phyloP scores from a whole-genome alignment of 1,140 invertebrate genomes.

The Ceratina australensis region DNA sequence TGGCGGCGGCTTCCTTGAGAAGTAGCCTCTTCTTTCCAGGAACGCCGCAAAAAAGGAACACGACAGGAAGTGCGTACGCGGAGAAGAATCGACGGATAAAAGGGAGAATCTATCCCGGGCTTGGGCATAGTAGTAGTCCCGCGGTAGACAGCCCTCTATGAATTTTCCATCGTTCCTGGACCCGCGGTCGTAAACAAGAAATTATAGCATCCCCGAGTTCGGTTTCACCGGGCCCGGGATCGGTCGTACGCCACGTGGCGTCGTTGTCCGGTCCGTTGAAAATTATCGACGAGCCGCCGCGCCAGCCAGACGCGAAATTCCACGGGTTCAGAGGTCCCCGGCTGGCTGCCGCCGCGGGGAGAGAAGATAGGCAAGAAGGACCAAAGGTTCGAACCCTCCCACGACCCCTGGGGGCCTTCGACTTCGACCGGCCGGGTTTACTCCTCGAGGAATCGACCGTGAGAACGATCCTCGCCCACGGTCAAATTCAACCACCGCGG shows the following conservation, averaged over 20 bases:
- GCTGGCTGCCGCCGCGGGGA: conserved; percentile 35
- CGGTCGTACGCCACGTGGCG: not conserved
- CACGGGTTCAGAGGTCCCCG: conserved; percentile 64
- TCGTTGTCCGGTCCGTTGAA: conserved; percentile 9
- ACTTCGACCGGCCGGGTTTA: conserved; percentile 31
- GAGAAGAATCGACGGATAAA: conserved; percentile 17
- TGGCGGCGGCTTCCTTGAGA: conserved; percentile 16
- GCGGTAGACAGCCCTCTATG: not conserved
- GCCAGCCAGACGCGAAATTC: conserved; percentile 57
- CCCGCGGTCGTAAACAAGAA: not conserved
- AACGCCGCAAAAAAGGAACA: conserved; percentile 1
- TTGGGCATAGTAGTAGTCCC: not conserved
- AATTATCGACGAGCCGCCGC: conserved; percentile 49
- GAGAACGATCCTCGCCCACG: conserved; percentile 68
- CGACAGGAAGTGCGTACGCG: not conserved
- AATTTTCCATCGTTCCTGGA: conserved; percentile 3
- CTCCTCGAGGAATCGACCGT: conserved; percentile 58
- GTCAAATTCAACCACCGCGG: conserved; percentile 63
- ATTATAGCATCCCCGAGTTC: conserved; percentile 6
- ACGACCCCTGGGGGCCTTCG: conserved; percentile 62
- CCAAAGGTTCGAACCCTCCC: conserved; percentile 65
- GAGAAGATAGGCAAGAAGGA: conserved; percentile 53
- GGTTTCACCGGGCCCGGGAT: not conserved
- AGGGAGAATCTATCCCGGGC: not conserved
- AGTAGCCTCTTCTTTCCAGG: conserved; percentile 41